Evolutionary conservation across 1,140 invertebrate species (phyloP).

Genomic region (Chelonus insularis): DNA sequence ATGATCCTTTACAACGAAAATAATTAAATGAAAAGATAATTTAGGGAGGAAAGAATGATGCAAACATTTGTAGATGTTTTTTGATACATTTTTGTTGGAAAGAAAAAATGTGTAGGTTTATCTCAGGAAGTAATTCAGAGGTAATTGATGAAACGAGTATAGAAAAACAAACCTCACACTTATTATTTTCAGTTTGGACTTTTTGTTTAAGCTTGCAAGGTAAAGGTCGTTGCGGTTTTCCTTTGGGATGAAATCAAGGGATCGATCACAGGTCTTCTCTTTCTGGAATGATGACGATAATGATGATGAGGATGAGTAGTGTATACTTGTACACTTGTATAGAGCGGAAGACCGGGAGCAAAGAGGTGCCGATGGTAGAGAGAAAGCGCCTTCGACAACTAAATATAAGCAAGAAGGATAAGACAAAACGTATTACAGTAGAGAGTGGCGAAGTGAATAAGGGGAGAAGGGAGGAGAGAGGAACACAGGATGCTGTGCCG

Average conservation of each 20-base stretch:
- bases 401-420: slow-evolving; percentile 8
- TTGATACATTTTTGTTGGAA: neutral
- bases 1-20: too few species aligned
- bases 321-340: slow-evolving; percentile 37
- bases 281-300: slow-evolving; percentile 26
- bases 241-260: neutral
- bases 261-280: slow-evolving; percentile 10
- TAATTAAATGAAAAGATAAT: too few species aligned
- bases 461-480: slow-evolving; percentile 4
- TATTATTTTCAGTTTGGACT: too few species aligned
- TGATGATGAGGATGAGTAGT: slow-evolving; percentile 35
- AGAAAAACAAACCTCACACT: too few species aligned
- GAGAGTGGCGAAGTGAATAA: neutral
- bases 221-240: slow-evolving; percentile 24
- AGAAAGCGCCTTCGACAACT: neutral
- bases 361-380: slow-evolving; percentile 15
- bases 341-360: slow-evolving; percentile 35
- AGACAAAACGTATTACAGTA: slow-evolving; percentile 7
- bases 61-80: neutral
- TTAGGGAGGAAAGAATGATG: too few species aligned
- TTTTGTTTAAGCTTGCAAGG: neutral
- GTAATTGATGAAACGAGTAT: too few species aligned
- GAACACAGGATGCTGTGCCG: slow-evolving; percentile 46
- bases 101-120: too few species aligned
- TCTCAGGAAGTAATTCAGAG: too few species aligned